Percentiles rank a stretch among this genome's conserved stretches.
Evolutionary conservation across 2,797 vertebrate genomes (phyloP).

Genomic region (Leuciscus waleckii): DNA sequence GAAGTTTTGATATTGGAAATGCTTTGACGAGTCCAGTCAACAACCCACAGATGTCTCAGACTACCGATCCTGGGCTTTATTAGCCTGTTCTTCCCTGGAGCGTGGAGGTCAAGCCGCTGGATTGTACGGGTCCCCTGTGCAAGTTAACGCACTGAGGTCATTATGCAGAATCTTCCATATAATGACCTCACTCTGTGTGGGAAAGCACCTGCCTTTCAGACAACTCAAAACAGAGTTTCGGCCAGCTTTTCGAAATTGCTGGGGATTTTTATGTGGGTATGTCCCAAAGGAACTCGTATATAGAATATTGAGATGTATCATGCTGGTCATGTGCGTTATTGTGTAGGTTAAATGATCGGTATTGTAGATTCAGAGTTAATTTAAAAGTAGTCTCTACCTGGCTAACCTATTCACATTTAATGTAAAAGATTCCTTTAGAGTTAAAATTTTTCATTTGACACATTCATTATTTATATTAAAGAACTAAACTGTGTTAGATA

Average conservation of each 20-base stretch:
- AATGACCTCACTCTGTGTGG: constrained; percentile 61
- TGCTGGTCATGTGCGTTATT: background rate
- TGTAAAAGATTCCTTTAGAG: background rate
- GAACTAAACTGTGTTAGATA: background rate
- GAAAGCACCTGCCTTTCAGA: constrained; percentile 63
- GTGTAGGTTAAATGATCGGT: background rate
- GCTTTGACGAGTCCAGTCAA: constrained; percentile 1
- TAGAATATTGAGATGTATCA: constrained; percentile 13
- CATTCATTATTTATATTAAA: background rate
- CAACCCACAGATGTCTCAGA: constrained; percentile 6
- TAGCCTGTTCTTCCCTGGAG: constrained; percentile 45
- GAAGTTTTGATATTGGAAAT: background rate
- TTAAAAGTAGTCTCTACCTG: constrained; percentile 8
- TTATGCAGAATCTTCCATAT: constrained; percentile 56
- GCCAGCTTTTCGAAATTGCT: constrained; percentile 31
- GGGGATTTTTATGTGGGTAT: constrained; percentile 47
- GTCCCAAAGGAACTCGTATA: constrained; percentile 17
- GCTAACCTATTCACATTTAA: background rate
- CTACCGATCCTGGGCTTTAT: constrained; percentile 38
- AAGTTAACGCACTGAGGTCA: constrained; percentile 62
- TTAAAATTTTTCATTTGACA: background rate
- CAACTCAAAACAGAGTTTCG: constrained; percentile 47
- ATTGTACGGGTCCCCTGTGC: constrained; percentile 58
- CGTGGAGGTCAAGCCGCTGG: constrained; percentile 51
- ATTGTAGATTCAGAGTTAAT: background rate